Percentiles rank a stretch among this genome's conserved stretches.
phyloP scores from a whole-genome alignment of 2,888 invertebrate species.

The Pomacea canaliculata region DNA sequence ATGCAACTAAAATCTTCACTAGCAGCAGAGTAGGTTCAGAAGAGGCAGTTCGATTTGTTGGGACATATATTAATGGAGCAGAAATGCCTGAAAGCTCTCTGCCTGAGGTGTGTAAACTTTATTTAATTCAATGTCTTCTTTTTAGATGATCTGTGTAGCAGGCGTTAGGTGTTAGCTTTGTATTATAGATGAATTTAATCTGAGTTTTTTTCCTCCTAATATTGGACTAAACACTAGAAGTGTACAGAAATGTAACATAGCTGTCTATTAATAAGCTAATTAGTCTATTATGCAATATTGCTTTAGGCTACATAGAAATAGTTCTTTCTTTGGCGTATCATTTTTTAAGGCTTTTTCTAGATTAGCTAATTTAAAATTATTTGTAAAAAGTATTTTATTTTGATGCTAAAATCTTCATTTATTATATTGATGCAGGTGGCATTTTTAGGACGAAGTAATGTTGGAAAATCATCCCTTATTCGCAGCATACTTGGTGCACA shows the following conservation, averaged over 20 bases:
- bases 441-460: constrained; percentile 67
- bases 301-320: background rate
- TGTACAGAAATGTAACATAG: no score
- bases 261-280: no score
- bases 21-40: background rate
- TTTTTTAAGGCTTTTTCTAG: background rate
- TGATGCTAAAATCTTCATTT: no score
- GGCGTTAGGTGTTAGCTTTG: background rate
- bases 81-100: constrained; percentile 8
- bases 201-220: no score
- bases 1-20: constrained; percentile 2
- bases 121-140: background rate
- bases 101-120: constrained; percentile 11
- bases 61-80: constrained; percentile 10
- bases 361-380: background rate
- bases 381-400: no score
- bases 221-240: no score
- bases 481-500: constrained; percentile 52
- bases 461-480: constrained; percentile 67
- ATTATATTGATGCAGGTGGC: constrained; percentile 50
- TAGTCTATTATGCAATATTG: background rate
- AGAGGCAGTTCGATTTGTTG: background rate
- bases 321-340: background rate
- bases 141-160: background rate
- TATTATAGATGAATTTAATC: no score